Evolutionary conservation across 2,797 vertebrate genomes (phyloP), one percentile per base, ranked within the genome.

Genomic region (Danionella dracula): DNA sequence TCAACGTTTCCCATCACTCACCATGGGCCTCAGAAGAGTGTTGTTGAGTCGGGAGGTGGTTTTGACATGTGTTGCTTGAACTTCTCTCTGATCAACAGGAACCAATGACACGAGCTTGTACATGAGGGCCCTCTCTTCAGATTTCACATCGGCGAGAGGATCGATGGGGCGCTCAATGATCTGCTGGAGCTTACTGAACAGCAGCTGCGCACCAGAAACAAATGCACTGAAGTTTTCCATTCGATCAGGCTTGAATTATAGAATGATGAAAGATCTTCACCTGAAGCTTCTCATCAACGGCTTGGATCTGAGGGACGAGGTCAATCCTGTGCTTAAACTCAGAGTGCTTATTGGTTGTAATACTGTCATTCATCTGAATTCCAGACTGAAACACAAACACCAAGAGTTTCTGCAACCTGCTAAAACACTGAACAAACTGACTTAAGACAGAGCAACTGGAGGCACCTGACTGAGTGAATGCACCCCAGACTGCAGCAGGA

Each of bases 221-320:
- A 23, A 21, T 13, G 4, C 8, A 31, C 2, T 44, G 16, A 45
- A 2, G 8, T 58, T 7, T 32, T 23, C 31, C 15, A 17, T 7
- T 4, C 17, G 8, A 35, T 20, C 13, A 19, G 3, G 23, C 23
- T 27, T 27, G 23, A 27, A 27, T n/a, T n/a, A n/a, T n/a, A n/a
- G n/a, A 27, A 27, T 6, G 23, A 27, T 6, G 23, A 6, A 27
- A 27, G 6, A 27, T 4, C 21, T 1, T 54, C 68, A 91, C 88
- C 85, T 86, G 75, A 13, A 90, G 63, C 5, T 78, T 76, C 42
- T 0, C 29, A 0, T 59, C 42, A 0, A 80, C 83, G 1, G 73
- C 51, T 2, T 81, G 58, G 15, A 89, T 40, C 15, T 73, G 11
- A 32, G 70, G 0, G 29, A 53, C 11, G 40, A n/a, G n/a, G n/a